phyloP scores from a whole-genome alignment of 2,797 vertebrate genomes.

The Champsocephalus gunnari region DNA sequence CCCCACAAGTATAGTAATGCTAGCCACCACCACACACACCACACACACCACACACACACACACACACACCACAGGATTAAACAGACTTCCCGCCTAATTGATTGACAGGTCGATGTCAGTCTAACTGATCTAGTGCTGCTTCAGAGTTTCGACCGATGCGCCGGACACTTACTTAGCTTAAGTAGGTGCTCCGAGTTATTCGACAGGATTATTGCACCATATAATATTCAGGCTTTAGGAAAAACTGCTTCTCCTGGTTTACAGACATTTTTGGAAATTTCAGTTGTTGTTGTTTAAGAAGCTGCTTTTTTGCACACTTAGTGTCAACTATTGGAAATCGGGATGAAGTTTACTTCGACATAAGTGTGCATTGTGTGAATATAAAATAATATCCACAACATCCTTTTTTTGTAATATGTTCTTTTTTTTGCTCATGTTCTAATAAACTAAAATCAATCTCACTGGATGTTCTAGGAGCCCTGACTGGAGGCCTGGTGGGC shows the following conservation, averaged over 20 bases:
- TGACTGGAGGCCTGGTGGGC: slow-evolving; percentile 87
- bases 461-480: slow-evolving; percentile 81
- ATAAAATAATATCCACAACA: neutral
- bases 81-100: slow-evolving; percentile 52
- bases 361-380: neutral
- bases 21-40: no score
- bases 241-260: neutral
- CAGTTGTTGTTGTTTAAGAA: neutral
- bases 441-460: neutral
- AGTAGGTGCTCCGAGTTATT: slow-evolving; percentile 44
- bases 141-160: slow-evolving; percentile 48
- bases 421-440: no score
- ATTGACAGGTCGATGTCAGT: slow-evolving; percentile 66
- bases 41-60: neutral
- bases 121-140: slow-evolving; percentile 59
- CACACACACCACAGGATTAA: slow-evolving; percentile 37
- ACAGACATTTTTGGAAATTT: neutral
- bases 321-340: no score
- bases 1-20: no score
- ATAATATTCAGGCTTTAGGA: neutral
- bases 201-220: neutral
- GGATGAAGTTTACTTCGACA: neutral
- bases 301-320: neutral
- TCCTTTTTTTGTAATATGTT: neutral
- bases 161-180: slow-evolving; percentile 37